Conservation (phyloP, 2,113 vertebrate species). For the Platysteira castanea region DNA sequence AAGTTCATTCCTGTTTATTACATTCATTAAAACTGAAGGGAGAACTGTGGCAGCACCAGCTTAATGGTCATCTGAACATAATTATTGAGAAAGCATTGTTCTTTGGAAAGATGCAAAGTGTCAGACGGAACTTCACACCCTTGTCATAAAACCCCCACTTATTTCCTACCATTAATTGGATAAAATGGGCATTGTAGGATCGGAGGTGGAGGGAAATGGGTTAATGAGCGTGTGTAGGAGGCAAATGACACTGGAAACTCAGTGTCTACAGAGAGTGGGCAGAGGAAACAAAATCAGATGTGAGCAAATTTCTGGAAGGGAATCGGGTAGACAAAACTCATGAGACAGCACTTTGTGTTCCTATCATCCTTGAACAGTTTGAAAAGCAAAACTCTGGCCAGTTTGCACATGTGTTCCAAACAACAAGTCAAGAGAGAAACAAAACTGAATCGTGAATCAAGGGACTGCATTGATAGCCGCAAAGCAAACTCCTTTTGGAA, state of each 20-base stretch:
- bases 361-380: constrained; percentile 15
- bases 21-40: constrained; percentile 45
- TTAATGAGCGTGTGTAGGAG: constrained; percentile 57
- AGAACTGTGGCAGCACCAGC: constrained; percentile 11
- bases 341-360: constrained; percentile 49
- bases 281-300: constrained; percentile 73
- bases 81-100: constrained; percentile 52
- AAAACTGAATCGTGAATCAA: constrained; percentile 51
- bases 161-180: constrained; percentile 51
- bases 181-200: constrained; percentile 28
- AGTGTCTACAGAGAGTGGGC: constrained; percentile 72
- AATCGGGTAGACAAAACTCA: constrained; percentile 52
- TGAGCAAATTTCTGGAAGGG: constrained; percentile 60
- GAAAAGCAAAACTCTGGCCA: constrained; percentile 32
- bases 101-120: constrained; percentile 27
- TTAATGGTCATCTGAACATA: constrained; percentile 52
- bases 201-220: neutral
- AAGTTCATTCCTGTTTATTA: constrained; percentile 56
- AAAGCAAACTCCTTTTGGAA: constrained; percentile 54
- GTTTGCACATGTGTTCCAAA: constrained; percentile 55
- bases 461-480: neutral
- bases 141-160: constrained; percentile 40
- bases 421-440: constrained; percentile 17
- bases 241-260: constrained; percentile 71
- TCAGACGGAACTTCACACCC: constrained; percentile 32